Conservation (phyloP, 2,888 invertebrate genomes). For the Eristalinus aeneus region DNA sequence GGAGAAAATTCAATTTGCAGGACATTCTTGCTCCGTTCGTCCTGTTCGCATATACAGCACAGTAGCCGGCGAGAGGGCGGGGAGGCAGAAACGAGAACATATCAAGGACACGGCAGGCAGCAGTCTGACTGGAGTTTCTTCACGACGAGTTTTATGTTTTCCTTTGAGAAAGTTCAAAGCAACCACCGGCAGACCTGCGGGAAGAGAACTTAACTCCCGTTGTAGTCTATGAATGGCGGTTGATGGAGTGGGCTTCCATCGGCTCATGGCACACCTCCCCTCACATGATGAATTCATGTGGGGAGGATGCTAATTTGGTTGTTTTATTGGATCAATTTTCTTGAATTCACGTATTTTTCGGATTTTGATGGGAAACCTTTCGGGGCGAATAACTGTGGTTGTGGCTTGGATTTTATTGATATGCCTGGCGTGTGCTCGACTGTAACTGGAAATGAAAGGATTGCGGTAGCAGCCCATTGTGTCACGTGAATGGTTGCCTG, state of each 20-base stretch:
- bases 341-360: constrained; percentile 32
- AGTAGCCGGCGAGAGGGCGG: neutral
- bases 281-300: neutral
- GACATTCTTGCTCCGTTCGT: neutral
- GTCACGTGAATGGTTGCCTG: neutral
- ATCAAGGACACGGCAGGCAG: constrained; percentile 20
- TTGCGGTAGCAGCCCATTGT: neutral
- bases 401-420: constrained; percentile 23
- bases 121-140: neutral
- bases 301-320: constrained; percentile 42
- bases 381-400: constrained; percentile 19
- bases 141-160: neutral
- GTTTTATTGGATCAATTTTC: constrained; percentile 48
- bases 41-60: neutral
- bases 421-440: neutral
- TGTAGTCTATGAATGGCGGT: neutral
- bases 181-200: constrained; percentile 6
- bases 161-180: constrained; percentile 19
- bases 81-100: neutral
- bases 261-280: neutral
- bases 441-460: neutral
- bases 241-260: neutral
- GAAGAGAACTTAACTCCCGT: constrained; percentile 8
- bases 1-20: constrained; percentile 19
- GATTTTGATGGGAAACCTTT: constrained; percentile 36